Conservation (phyloP, 1,140 invertebrate species). For the Drosophila pachea region DNA sequence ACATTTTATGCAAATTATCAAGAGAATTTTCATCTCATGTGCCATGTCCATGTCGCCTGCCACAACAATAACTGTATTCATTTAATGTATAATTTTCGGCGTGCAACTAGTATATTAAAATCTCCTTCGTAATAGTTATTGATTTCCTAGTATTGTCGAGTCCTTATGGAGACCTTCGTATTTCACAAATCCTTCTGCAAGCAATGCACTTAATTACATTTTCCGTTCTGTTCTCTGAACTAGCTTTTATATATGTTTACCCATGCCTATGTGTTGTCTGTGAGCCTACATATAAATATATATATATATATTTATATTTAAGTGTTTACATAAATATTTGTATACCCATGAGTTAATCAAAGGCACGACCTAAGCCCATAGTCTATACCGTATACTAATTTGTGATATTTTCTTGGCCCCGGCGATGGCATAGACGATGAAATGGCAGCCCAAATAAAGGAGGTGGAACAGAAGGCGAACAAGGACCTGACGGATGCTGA, state of each 20-base stretch:
- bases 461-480: slow-evolving; percentile 82
- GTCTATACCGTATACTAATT: slow-evolving; percentile 11
- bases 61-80: neutral
- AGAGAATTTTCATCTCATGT: slow-evolving; percentile 8
- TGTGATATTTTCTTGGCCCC: slow-evolving; percentile 1
- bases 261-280: neutral
- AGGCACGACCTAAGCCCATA: neutral
- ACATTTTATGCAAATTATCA: slow-evolving; percentile 1
- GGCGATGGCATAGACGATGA: slow-evolving; percentile 63
- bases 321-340: neutral
- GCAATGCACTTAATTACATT: slow-evolving; percentile 4
- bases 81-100: too few relatives aligned
- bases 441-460: slow-evolving; percentile 71
- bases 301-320: neutral
- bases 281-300: neutral
- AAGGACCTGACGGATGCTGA: slow-evolving; percentile 87
- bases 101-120: too few relatives aligned
- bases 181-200: slow-evolving; percentile 27
- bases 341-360: neutral
- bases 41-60: slow-evolving; percentile 15
- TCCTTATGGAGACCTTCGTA: slow-evolving; percentile 39
- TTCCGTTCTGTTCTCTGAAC: slow-evolving; percentile 2
- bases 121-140: neutral
- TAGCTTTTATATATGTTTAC: neutral
- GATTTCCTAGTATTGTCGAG: slow-evolving; percentile 8